Conservation (phyloP, 2,797 vertebrate genomes). For the Mus minutoides region DNA sequence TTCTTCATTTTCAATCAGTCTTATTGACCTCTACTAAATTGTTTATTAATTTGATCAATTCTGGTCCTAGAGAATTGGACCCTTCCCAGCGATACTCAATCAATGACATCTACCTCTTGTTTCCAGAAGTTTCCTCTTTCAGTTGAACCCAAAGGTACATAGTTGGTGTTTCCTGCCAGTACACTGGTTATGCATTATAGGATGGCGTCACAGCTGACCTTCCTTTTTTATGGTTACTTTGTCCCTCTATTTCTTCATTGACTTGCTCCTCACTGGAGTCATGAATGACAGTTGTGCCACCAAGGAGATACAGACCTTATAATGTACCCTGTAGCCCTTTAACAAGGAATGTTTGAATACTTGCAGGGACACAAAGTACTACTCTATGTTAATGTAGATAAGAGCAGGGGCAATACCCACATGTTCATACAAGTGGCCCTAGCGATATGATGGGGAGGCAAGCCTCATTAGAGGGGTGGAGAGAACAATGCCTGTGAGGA, state of each 20-base stretch:
- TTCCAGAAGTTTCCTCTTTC: constrained; percentile 19
- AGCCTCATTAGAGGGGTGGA: not conserved
- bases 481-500: not conserved
- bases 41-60: constrained; percentile 39
- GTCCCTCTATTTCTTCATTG: not conserved
- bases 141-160: not conserved
- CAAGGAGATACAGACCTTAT: not conserved
- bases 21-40: constrained; percentile 18
- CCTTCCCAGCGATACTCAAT: not conserved
- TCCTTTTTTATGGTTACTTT: not conserved
- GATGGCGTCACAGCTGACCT: not conserved
- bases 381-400: not conserved
- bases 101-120: not conserved
- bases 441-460: not conserved
- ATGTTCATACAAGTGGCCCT: not conserved
- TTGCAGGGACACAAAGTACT: not conserved
- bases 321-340: not conserved
- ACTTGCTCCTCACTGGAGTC: not conserved
- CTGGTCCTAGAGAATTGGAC: not conserved
- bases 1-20: constrained; percentile 32
- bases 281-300: not conserved
- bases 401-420: not conserved
- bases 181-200: not conserved
- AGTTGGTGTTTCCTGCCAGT: not conserved
- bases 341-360: not conserved